phyloP scores from a whole-genome alignment of 2,797 vertebrate genomes.

The Argya squamiceps region DNA sequence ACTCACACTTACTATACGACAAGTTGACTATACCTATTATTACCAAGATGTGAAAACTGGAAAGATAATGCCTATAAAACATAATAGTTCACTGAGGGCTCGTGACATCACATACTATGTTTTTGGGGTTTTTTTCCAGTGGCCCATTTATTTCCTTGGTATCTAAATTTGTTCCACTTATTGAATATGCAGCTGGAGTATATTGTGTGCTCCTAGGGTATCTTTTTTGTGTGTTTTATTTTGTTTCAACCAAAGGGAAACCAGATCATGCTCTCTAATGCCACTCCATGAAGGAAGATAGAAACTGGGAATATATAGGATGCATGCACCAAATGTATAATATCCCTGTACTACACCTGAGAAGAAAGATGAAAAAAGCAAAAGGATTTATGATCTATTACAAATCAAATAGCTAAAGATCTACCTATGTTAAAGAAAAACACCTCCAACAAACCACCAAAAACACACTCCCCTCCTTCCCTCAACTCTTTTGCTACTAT shows the following conservation, averaged over 20 bases:
- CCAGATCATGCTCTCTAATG: background rate
- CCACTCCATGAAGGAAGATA: background rate
- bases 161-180: background rate
- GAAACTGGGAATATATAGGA: background rate
- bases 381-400: background rate
- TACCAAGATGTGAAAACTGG: background rate
- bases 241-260: background rate
- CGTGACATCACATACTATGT: background rate
- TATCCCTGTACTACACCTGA: rapidly evolving
- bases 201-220: background rate
- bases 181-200: background rate
- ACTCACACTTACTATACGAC: background rate
- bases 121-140: background rate
- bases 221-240: background rate
- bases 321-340: background rate
- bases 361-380: background rate
- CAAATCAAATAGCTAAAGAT: background rate
- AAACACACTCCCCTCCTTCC: background rate
- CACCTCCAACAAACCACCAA: background rate
- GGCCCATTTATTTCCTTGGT: background rate
- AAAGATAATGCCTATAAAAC: background rate
- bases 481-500: background rate
- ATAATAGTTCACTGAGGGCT: background rate
- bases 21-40: background rate
- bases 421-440: background rate